Conservation (phyloP, 2,888 invertebrate species). For the Calameuta idolon region DNA sequence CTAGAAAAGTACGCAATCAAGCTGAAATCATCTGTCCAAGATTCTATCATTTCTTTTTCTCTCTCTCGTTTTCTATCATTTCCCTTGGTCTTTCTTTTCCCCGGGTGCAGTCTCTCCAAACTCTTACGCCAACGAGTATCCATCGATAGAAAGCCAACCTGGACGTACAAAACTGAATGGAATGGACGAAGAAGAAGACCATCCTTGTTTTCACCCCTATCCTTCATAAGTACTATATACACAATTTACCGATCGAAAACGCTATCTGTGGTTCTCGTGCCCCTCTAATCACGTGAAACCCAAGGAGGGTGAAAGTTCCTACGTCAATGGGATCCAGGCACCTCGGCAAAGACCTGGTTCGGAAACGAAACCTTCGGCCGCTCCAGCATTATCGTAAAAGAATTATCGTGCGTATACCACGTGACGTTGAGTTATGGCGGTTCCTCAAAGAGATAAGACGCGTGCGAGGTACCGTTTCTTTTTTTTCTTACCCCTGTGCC, state of each 20-base stretch:
- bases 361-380: background rate
- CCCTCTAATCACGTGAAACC: background rate
- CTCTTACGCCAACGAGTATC: background rate
- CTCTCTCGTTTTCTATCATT: background rate
- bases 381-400: background rate
- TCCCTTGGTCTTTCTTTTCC: background rate
- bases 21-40: background rate
- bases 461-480: background rate
- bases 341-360: background rate
- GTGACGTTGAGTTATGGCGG: background rate
- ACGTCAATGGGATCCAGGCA: background rate
- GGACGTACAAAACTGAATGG: background rate
- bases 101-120: background rate
- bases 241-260: background rate
- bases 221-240: background rate
- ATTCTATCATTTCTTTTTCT: too few relatives aligned
- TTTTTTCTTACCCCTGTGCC: background rate
- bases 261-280: background rate
- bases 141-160: background rate
- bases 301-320: background rate
- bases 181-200: background rate
- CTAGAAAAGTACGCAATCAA: background rate
- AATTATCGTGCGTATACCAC: background rate
- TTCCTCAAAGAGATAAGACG: background rate
- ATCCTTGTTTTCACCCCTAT: background rate